These are phyloP conservation scores for Drosophila quadrilineata DNA, from an alignment of 1,140 invertebrate genomes.

Conservation along the genomic window DNA sequence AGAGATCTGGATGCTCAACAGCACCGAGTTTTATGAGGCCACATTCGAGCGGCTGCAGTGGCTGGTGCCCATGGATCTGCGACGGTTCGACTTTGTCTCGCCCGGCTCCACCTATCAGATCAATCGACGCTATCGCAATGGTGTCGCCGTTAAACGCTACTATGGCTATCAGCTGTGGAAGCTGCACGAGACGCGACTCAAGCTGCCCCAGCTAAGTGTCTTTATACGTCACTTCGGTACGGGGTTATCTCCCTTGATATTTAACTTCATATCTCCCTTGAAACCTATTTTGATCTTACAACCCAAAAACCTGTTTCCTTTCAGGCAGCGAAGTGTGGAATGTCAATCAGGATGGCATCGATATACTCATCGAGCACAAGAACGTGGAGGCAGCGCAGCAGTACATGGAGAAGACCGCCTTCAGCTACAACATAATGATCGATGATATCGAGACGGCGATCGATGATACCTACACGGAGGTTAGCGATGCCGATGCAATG, in stretches of 20 bases:
- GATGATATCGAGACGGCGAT: constrained; percentile 89
- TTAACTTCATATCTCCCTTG: no score
- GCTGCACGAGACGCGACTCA: constrained; percentile 59
- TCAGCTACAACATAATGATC: constrained; percentile 87
- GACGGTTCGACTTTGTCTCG: constrained; percentile 64
- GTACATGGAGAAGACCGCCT: constrained; percentile 83
- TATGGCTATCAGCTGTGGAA: constrained; percentile 72
- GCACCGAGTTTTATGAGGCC: constrained; percentile 63
- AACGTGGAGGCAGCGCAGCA: constrained; percentile 83
- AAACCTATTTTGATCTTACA: no score
- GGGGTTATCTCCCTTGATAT: background rate
- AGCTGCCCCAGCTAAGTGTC: constrained; percentile 24
- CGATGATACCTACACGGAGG: constrained; percentile 87
- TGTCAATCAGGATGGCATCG: constrained; percentile 77
- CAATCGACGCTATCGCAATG: constrained; percentile 67
- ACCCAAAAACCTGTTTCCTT: no score
- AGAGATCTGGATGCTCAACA: constrained; percentile 45
- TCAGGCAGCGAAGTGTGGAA: constrained; percentile 77
- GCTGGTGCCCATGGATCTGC: constrained; percentile 62
- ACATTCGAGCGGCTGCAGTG: constrained; percentile 71
- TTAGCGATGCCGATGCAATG: constrained; percentile 82
- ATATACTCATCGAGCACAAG: constrained; percentile 85
- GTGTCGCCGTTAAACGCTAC: constrained; percentile 56
- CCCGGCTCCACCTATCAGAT: constrained; percentile 69
- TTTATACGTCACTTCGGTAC: constrained; percentile 70